Evolutionary conservation across 2,113 vertebrate genomes (phyloP), one percentile per base, ranked within the genome.

Genomic region (Vidua chalybeata): DNA sequence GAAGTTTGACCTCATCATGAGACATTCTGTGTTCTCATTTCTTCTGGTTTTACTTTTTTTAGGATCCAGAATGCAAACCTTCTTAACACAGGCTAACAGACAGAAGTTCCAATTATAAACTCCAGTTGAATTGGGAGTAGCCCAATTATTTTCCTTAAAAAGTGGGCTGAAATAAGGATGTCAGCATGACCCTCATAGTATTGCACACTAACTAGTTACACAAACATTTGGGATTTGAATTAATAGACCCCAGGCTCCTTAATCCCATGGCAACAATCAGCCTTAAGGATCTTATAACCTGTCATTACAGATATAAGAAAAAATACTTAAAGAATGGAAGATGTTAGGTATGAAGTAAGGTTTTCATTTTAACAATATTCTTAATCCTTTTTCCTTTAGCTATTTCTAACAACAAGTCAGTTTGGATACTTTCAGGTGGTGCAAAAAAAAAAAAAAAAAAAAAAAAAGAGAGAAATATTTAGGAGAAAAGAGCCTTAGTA

Each of bases 261-360:
- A 92, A 69, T 94, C 79, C 92, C 93, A 94, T 95, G 91, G 84
- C 77, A 95, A 95, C 94, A 91, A 95, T 95, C 89, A 94, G 73
- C 74, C 77, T 84, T 73, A 76, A 87, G 74, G 31, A 93, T 96
- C 91, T 95, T 94, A 75, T 62, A 94, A 94, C 91, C 66, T 95
- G 85, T 82, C 74, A 64, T 93, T 94, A 84, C 26, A 94, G 54
- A 69, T 41, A 58, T 0, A 84, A 66, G 80, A 20, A 90, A 46
- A 96, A 92, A 48, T 9, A 67, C 56, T 79, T 94, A 61, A 90
- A 82, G 45, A 81, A 75, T 75, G 48, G 66, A 87, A 68, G 69
- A 84, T 73, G 23, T 55, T 75, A 8, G 69, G 48, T 72, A 37
- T 56, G 64, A 91, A 94, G 49, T 39, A 84, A 45, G 31, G 41